phyloP scores from a whole-genome alignment of 1,140 invertebrate genomes.

The Heliconius himera region DNA sequence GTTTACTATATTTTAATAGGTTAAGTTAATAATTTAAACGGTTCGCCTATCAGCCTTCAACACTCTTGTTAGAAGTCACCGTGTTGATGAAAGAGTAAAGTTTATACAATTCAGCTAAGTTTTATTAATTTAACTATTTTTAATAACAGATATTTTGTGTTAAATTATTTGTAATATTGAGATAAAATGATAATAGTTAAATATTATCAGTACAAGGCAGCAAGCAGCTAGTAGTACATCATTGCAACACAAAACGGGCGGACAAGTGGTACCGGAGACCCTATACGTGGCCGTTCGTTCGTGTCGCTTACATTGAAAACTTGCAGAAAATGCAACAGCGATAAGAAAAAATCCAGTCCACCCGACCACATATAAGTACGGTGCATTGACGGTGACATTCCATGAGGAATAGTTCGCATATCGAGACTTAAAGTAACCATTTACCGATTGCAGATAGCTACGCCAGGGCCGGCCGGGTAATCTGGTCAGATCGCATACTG shows the following conservation, averaged over 20 bases:
- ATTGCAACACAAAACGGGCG: constrained; percentile 34
- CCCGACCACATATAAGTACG: constrained; percentile 72
- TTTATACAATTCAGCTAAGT: background rate
- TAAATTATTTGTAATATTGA: no score
- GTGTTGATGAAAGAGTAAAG: background rate
- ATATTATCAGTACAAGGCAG: background rate
- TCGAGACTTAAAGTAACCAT: constrained; percentile 79
- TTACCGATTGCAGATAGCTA: constrained; percentile 80
- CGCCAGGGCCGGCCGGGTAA: constrained; percentile 75
- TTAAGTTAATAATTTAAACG: no score
- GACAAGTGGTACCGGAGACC: constrained; percentile 46
- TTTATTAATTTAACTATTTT: background rate
- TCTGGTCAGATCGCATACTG: constrained; percentile 75
- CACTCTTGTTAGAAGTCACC: no score
- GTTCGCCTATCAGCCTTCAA: no score
- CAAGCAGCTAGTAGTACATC: background rate
- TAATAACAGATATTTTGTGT: no score
- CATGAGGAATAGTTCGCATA: constrained; percentile 73
- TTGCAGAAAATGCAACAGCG: constrained; percentile 79
- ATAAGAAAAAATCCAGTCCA: constrained; percentile 81
- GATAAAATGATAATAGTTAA: background rate
- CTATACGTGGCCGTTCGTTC: constrained; percentile 43
- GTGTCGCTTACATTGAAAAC: constrained; percentile 71
- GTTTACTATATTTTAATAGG: no score
- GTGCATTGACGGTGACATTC: constrained; percentile 75